These are phyloP conservation scores for Thaumetopoea pityocampa DNA, from an alignment of 1,140 invertebrate species.

Conservation along the genomic window DNA sequence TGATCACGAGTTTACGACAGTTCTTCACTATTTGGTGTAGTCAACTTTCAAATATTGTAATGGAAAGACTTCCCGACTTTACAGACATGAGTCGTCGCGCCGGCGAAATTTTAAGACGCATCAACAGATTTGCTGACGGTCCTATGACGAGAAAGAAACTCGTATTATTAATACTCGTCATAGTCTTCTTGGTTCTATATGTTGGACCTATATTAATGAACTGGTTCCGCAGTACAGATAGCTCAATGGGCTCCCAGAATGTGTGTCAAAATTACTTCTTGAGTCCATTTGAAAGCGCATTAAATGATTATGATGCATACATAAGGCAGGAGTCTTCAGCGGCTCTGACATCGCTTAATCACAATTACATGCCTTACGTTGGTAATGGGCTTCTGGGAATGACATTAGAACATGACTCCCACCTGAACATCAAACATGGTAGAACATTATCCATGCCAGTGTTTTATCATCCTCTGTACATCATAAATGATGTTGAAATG, in stretches of 20 bases:
- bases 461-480: constrained; percentile 85
- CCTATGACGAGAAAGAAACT: constrained; percentile 81
- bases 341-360: constrained; percentile 66
- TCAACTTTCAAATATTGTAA: constrained; percentile 28
- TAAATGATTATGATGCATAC: constrained; percentile 81
- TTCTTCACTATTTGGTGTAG: constrained; percentile 3
- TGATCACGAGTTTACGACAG: constrained; percentile 9
- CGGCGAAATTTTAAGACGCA: constrained; percentile 68
- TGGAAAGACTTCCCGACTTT: constrained; percentile 49
- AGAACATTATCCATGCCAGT: constrained; percentile 84
- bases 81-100: constrained; percentile 58
- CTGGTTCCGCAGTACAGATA: constrained; percentile 76
- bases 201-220: constrained; percentile 79
- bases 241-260: constrained; percentile 74
- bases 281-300: constrained; percentile 77
- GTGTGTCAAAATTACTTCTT: constrained; percentile 81
- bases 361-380: constrained; percentile 84
- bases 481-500: constrained; percentile 75
- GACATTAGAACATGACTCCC: constrained; percentile 79
- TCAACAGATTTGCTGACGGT: constrained; percentile 78
- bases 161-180: constrained; percentile 78
- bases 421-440: constrained; percentile 82
- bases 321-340: constrained; percentile 78
- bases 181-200: constrained; percentile 80
- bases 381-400: constrained; percentile 87